Conservation (phyloP, 2,888 invertebrate species). For the Pandemis cinnamomeana region DNA sequence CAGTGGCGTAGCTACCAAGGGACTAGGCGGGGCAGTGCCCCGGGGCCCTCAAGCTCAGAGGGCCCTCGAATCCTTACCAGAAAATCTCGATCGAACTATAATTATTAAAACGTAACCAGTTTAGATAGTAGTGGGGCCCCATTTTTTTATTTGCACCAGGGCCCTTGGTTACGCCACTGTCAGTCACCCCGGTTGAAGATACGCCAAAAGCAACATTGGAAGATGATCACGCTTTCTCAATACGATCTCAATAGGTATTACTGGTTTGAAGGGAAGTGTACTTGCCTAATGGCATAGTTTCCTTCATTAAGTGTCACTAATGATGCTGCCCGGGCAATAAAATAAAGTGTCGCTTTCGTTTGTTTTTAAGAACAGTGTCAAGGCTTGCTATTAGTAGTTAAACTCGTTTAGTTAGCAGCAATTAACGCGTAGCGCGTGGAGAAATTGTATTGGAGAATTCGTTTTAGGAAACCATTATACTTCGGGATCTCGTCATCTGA, state of each 20-base stretch:
- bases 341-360: conserved; percentile 33
- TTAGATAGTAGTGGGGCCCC: too few relatives aligned
- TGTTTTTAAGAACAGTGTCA: conserved; percentile 32
- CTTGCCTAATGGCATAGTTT: conserved; percentile 34
- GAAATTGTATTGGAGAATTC: background rate
- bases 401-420: conserved; percentile 6
- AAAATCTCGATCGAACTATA: too few relatives aligned
- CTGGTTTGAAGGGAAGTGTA: conserved; percentile 36
- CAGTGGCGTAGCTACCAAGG: too few relatives aligned
- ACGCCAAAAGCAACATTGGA: conserved; percentile 27
- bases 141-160: too few relatives aligned
- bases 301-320: conserved; percentile 14
- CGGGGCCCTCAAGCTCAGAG: too few relatives aligned
- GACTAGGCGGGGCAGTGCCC: too few relatives aligned
- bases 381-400: background rate
- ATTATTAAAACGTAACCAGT: too few relatives aligned
- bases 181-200: too few relatives aligned
- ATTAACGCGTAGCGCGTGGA: background rate
- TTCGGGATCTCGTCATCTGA: too few relatives aligned
- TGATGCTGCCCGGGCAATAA: background rate
- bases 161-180: too few relatives aligned
- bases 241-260: conserved; percentile 22
- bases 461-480: background rate
- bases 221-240: conserved; percentile 35
- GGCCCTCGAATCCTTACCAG: too few relatives aligned